Evolutionary conservation across 2,797 vertebrate genomes (phyloP).

Genomic region (Pseudocheirus occidentalis): DNA sequence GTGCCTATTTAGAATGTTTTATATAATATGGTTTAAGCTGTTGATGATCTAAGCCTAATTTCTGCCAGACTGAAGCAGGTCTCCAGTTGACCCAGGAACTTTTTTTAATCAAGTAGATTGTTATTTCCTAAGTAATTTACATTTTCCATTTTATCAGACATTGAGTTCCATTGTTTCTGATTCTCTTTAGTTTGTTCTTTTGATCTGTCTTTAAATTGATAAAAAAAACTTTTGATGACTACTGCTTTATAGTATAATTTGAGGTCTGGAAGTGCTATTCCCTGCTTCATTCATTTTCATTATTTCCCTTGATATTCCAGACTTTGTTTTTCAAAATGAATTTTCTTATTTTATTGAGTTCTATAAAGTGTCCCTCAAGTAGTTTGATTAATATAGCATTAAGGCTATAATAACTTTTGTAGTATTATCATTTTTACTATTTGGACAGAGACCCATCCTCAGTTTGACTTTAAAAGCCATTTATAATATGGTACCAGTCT

Average conservation of each 20-base stretch:
- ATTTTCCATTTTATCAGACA: not conserved
- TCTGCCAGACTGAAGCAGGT: too few species aligned
- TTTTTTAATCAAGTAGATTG: not conserved
- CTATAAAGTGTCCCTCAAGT: not conserved
- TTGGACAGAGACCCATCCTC: not conserved
- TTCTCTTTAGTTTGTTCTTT: not conserved
- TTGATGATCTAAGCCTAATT: not conserved
- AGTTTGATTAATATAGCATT: not conserved
- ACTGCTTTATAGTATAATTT: not conserved
- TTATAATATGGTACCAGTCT: not conserved
- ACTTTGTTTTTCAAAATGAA: not conserved
- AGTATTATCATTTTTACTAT: not conserved
- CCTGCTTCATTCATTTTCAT: not conserved
- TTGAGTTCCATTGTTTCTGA: not conserved
- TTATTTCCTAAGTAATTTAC: not conserved
- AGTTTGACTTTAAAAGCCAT: not conserved
- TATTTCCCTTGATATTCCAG: not conserved
- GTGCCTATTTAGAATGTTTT: not conserved
- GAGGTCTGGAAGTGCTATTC: not conserved
- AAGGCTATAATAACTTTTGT: not conserved
- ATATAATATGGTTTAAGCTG: not conserved
- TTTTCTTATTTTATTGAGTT: not conserved
- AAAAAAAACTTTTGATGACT: not conserved
- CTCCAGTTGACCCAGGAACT: not conserved
- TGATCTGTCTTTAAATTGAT: not conserved